Percentiles rank a stretch among this genome's conserved stretches.
These are phyloP conservation scores for Syngnathus rostellatus DNA, from an alignment of 2,797 vertebrate genomes.

Conservation along the genomic window DNA sequence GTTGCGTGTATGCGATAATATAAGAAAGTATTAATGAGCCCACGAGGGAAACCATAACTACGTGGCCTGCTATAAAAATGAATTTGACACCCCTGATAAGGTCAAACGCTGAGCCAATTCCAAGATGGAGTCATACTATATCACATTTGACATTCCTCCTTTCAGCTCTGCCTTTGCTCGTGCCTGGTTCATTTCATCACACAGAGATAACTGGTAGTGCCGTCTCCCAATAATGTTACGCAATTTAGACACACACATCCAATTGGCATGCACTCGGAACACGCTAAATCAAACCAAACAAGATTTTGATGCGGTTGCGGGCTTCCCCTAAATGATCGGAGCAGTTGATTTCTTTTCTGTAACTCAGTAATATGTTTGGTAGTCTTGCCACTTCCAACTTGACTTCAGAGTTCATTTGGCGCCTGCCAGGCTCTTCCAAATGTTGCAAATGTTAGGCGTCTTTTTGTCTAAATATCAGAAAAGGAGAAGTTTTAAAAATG, in stretches of 20 bases:
- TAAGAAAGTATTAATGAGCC: too few species aligned
- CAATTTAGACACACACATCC: neutral
- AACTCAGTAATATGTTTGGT: neutral
- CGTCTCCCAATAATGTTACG: neutral
- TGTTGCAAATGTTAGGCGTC: neutral
- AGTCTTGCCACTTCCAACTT: neutral
- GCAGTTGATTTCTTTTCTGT: neutral
- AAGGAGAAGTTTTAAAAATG: neutral
- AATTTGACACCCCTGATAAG: too few species aligned
- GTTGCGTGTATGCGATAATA: too few species aligned
- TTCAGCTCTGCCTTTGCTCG: neutral
- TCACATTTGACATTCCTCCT: neutral
- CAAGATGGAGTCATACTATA: neutral
- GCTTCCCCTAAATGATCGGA: neutral
- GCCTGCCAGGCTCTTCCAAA: neutral
- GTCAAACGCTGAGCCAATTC: neutral
- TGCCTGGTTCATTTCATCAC: neutral
- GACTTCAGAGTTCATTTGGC: too few species aligned
- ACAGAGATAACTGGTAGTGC: neutral
- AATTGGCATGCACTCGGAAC: neutral
- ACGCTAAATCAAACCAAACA: neutral
- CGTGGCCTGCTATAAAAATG: too few species aligned
- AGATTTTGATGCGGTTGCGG: neutral
- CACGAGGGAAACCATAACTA: too few species aligned
- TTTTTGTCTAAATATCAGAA: slow-evolving; percentile 1